A percentile compares a stretch with the other conserved stretches of the same genome.
These are phyloP conservation scores for Calliopum simillimum DNA, from an alignment of 2,888 invertebrate genomes.

Conservation along the genomic window DNA sequence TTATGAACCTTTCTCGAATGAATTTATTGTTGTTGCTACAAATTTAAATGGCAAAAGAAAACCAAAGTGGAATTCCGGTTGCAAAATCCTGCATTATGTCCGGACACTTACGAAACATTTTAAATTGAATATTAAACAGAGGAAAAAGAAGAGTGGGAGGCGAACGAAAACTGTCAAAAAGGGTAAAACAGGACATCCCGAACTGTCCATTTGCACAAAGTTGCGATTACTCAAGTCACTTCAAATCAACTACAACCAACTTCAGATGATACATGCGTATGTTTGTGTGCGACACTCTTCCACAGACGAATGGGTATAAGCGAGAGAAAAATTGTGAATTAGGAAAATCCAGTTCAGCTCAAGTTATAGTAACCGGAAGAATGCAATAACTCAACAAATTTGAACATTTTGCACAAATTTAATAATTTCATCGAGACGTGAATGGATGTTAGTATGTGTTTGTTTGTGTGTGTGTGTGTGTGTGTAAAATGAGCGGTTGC, in stretches of 20 bases:
- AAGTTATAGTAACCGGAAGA: constrained; percentile 64
- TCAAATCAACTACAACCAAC: constrained; percentile 25
- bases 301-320: neutral
- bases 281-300: neutral
- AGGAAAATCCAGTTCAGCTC: constrained; percentile 57
- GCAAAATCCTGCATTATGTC: constrained; percentile 2
- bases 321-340: neutral
- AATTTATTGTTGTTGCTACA: too few relatives aligned
- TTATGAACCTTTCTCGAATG: too few relatives aligned
- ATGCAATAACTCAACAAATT: constrained; percentile 66
- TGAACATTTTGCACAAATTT: constrained; percentile 55
- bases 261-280: neutral
- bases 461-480: constrained; percentile 48
- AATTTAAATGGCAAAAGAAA: constrained; percentile 11
- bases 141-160: neutral
- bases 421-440: constrained; percentile 57
- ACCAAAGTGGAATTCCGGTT: neutral
- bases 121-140: constrained; percentile 32
- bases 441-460: constrained; percentile 35
- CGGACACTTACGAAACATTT: constrained; percentile 17
- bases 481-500: constrained; percentile 57
- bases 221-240: constrained; percentile 1
- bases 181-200: constrained; percentile 54
- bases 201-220: constrained; percentile 60
- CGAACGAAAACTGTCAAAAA: constrained; percentile 34